Evolutionary conservation across 2,113 vertebrate species (phyloP), one percentile per base, ranked within the genome.

Genomic region (Forbesichthys agassizii): DNA sequence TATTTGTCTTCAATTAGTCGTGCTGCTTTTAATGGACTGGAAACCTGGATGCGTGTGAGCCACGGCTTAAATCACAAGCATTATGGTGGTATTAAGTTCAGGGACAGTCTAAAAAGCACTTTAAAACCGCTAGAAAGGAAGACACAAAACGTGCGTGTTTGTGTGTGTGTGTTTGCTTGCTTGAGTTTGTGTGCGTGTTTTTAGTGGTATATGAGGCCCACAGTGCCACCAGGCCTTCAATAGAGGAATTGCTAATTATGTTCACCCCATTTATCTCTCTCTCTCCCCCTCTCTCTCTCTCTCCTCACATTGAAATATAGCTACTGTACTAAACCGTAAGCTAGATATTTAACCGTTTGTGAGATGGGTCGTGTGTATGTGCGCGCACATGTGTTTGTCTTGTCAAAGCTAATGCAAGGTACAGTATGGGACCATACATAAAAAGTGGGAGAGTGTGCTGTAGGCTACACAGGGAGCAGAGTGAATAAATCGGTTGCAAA

Each of bases 211-310:
- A 57, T 72, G 90, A 87, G 75, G 85, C 68, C 84, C 80, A 91
- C 88, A 93, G 90, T 84, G 91, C 92, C 91, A 86, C 74, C 93
- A 90, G 80, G 87, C 83, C 71, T 54, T 88, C 81, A 59, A 18
- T 71, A 55, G 33, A 73, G 86, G 86, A 89, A 91, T 76, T 89
- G 71, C 88, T 70, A 11, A 67, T 62, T 70, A 33, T 64, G 72
- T 56, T 60, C 58, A 11, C 11, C 33, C 53, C 14, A 11, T 54
- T 14, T 54, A 5, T 27, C 56, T 54, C 52, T 54, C 52, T 54
- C 11, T 54, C 52, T 4, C 52, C 4, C 46, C 11, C 11, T 33
- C 16, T 51, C 62, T 51, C 62, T 51, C 47, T 51, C 18, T 12
- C 46, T 20, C 36, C 47, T 6, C 14, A n/a, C 54, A 59, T 10